Evolutionary conservation across 2,113 vertebrate genomes (phyloP), one percentile per base, ranked within the genome.

Genomic region (Ciconia maguari): DNA sequence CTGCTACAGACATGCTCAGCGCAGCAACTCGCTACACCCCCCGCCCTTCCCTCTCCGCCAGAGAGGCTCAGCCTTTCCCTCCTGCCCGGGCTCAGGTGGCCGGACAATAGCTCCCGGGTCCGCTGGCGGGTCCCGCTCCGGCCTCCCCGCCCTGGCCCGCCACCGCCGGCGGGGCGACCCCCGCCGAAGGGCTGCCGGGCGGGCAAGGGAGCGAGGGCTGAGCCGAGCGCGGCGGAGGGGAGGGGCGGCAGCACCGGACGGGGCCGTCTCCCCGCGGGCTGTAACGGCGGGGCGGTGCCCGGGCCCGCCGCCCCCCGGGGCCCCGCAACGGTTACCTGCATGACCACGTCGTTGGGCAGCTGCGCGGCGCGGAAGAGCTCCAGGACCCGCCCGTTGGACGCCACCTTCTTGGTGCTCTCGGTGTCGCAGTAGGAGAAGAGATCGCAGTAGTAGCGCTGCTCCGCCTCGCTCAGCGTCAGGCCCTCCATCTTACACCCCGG

Each of bases 351-450:
- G 98, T 97, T 99, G 90, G 99, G 99, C 54, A 99, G 98, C 98
- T 99, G 99, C 95, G 99, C 99, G 98, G 99, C 99, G 98, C 99
- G 98, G 98, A 99, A 99, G 79, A 99, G 99, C 98, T 99, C 99
- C 94, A 99, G 98, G 95, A 99, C 99, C 96, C 99, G 98, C 85
- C 99, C 99, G 93, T 99, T 99, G 95, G 99, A 99, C 82, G 99
- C 99, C 98, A 99, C 99, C 98, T 99, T 99, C 97, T 99, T 99
- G 94, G 99, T 99, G 98, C 99, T 99, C 97, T 99, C 99, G 94
- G 99, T 99, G 98, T 99, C 99, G 98, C 99, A 99, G 98, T 99
- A 99, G 52, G 98, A 97, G 98, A 99, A 99, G 96, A 99, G 97
- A 79, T 99, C 99, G 96, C 99, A 99, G 97, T 99, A 99, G 93